phyloP scores from a whole-genome alignment of 1,140 invertebrate genomes.

The Anoplophora glabripennis region DNA sequence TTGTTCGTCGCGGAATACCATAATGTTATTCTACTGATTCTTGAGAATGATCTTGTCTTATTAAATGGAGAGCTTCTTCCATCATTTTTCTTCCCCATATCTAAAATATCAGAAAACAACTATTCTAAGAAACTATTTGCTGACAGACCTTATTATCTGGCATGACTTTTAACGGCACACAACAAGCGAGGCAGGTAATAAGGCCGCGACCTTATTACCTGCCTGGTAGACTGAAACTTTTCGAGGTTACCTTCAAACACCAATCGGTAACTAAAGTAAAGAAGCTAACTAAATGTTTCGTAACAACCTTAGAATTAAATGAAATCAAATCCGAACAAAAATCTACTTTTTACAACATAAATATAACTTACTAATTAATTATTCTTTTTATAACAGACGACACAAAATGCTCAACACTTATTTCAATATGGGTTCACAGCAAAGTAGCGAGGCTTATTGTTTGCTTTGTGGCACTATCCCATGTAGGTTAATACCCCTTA shows the following conservation, averaged over 20 bases:
- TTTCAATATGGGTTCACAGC: too few species aligned
- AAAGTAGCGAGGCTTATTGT: too few species aligned
- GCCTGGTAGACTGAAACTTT: neutral
- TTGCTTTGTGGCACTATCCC: too few species aligned
- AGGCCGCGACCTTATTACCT: conserved; percentile 4
- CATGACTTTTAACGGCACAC: neutral
- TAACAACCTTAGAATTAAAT: too few species aligned
- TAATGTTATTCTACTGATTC: conserved; percentile 14
- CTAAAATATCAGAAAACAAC: conserved; percentile 2
- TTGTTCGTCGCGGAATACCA: conserved; percentile 21
- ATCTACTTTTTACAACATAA: too few species aligned
- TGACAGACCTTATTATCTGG: neutral
- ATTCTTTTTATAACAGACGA: too few species aligned
- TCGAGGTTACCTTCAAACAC: neutral
- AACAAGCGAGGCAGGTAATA: conserved; percentile 1
- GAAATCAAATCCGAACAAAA: too few species aligned
- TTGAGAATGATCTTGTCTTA: conserved; percentile 17
- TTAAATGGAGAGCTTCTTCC: conserved; percentile 21
- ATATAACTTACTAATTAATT: too few species aligned
- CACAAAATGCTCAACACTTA: too few species aligned
- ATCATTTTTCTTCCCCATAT: conserved; percentile 24
- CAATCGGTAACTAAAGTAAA: neutral
- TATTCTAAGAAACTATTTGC: conserved; percentile 4
- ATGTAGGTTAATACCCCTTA: too few species aligned
- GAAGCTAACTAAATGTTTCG: too few species aligned